These are phyloP conservation scores for Drosophila glabriapex DNA, from an alignment of 2,888 invertebrate genomes.

Conservation along the genomic window DNA sequence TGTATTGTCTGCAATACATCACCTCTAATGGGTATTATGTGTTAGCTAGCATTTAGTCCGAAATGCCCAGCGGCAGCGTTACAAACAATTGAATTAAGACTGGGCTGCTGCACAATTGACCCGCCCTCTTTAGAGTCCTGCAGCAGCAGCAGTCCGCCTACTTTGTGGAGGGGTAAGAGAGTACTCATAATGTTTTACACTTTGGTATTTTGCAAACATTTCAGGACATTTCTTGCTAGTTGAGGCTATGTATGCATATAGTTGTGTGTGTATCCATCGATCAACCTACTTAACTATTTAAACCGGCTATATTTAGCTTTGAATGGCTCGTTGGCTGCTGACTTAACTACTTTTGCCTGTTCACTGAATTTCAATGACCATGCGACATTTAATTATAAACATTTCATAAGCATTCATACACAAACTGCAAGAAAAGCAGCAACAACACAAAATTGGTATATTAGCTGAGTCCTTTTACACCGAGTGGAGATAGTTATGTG, in stretches of 20 bases:
- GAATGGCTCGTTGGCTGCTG: conserved; percentile 42
- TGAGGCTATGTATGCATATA: conserved; percentile 14
- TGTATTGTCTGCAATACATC: conserved; percentile 50
- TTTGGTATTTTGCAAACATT: conserved; percentile 54
- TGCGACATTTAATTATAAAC: conserved; percentile 64
- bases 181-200: neutral
- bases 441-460: neutral
- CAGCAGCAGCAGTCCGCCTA: neutral
- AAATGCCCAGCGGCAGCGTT: conserved; percentile 60
- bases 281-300: conserved; percentile 14
- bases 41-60: conserved; percentile 69
- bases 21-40: conserved; percentile 75
- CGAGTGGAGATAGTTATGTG: neutral
- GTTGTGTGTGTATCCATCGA: conserved; percentile 17
- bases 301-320: conserved; percentile 61
- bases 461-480: neutral
- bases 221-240: conserved; percentile 52
- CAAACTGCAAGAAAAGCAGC: neutral
- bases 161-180: neutral
- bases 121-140: neutral
- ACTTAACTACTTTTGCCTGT: conserved; percentile 75
- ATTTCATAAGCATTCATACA: conserved; percentile 46
- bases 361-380: conserved; percentile 72
- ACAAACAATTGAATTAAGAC: conserved; percentile 74
- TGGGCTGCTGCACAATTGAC: conserved; percentile 51